phyloP scores from a whole-genome alignment of 2,888 invertebrate genomes.

The Synergus itoensis region DNA sequence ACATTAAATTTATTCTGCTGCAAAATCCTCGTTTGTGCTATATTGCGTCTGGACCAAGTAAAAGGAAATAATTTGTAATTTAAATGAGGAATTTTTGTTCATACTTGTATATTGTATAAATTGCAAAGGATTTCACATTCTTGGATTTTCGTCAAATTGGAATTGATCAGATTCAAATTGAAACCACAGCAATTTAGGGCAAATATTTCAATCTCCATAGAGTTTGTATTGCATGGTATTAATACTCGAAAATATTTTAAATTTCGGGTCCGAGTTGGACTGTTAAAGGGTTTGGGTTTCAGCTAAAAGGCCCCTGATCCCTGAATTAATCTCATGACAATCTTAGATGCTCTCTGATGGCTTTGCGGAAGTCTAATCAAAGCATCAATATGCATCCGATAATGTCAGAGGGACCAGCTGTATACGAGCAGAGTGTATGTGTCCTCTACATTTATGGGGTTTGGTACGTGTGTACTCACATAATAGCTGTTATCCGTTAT shows the following conservation, averaged over 20 bases:
- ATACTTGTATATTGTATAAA: no score
- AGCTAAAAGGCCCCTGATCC: background rate
- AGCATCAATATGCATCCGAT: slow-evolving; percentile 24
- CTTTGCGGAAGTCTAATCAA: background rate
- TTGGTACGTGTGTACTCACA: slow-evolving; percentile 11
- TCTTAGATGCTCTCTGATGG: background rate
- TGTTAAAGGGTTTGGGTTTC: no score
- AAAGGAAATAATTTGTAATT: background rate
- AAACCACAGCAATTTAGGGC: background rate
- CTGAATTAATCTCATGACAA: background rate
- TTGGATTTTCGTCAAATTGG: background rate
- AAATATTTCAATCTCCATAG: background rate
- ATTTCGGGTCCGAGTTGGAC: no score
- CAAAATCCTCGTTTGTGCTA: slow-evolving; percentile 17
- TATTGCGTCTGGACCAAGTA: background rate
- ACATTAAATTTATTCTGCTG: slow-evolving; percentile 39
- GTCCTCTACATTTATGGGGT: background rate
- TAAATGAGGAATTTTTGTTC: background rate
- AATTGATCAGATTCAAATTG: no score
- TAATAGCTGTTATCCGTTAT: slow-evolving; percentile 1
- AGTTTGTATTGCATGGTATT: background rate
- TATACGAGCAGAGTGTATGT: background rate
- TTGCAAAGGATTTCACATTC: background rate
- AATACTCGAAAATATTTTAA: background rate
- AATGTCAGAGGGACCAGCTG: background rate